Evolutionary conservation across 30 jellyfish, hydroid and myxozoan genomes (phyloP).

Genomic region (Cassiopea andromeda): DNA sequence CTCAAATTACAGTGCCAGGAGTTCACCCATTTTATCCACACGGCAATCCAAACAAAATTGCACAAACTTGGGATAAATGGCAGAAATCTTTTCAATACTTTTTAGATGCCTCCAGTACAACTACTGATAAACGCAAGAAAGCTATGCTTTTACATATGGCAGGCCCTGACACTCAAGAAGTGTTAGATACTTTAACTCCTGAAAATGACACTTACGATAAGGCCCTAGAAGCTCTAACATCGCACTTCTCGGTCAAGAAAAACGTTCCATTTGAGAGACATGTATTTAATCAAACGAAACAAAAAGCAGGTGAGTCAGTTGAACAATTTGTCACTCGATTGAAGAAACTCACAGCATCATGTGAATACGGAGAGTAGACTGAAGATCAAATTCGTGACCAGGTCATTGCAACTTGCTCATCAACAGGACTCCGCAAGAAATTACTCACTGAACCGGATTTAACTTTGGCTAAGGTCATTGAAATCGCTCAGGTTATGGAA

Average conservation of each 20-base stretch:
- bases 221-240: background rate
- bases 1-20: background rate
- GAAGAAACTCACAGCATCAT: background rate
- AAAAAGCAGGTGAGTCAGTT: background rate
- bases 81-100: background rate
- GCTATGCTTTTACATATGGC: background rate
- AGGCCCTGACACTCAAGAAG: background rate
- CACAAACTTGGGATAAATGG: background rate
- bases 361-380: background rate
- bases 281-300: background rate
- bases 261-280: background rate
- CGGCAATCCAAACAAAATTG: background rate
- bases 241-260: background rate
- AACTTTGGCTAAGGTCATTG: background rate
- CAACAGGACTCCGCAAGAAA: background rate
- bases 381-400: constrained; percentile 27
- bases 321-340: background rate
- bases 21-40: background rate
- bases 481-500: constrained; percentile 4
- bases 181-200: background rate
- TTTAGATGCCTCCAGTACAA: background rate
- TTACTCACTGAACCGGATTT: constrained; percentile 8
- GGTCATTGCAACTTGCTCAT: constrained; percentile 2
- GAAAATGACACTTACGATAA: background rate
- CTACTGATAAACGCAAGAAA: background rate